Evolutionary conservation across 2,797 vertebrate species (phyloP).

Genomic region (Tenualosa thibaudeaui): DNA sequence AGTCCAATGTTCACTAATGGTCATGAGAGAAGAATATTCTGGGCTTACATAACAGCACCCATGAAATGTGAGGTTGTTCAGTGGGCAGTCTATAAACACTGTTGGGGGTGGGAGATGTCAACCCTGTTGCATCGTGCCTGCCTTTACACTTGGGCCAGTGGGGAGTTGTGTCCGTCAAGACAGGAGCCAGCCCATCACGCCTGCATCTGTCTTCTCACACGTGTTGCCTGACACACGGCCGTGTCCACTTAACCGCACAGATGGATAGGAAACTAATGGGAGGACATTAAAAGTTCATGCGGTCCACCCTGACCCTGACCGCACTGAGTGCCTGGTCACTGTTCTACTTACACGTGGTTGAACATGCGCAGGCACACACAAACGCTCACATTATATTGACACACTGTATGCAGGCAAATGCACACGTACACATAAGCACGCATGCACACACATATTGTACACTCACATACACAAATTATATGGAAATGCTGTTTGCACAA

Average conservation of each 20-base stretch:
- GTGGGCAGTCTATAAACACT: too few species aligned
- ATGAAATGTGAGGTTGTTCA: too few species aligned
- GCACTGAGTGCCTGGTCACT: conserved; percentile 35
- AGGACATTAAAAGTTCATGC: conserved; percentile 55
- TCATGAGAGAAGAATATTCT: too few species aligned
- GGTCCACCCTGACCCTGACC: conserved; percentile 45
- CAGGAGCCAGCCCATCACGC: not conserved
- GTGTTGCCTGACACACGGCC: conserved; percentile 3
- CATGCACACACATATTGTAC: not conserved
- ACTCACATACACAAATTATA: not conserved
- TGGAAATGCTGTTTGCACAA: not conserved
- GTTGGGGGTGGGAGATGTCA: too few species aligned
- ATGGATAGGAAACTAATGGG: conserved; percentile 46
- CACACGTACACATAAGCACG: not conserved
- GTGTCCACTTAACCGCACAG: not conserved
- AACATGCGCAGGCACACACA: not conserved
- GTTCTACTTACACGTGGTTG: not conserved
- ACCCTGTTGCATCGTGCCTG: too few species aligned
- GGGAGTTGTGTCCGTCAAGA: not conserved
- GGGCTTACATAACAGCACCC: too few species aligned
- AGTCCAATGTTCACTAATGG: too few species aligned
- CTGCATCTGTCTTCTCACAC: not conserved
- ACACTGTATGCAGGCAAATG: too few species aligned
- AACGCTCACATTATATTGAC: too few species aligned
- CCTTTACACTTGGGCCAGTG: not conserved